A percentile compares a stretch with the other conserved stretches of the same genome.
Evolutionary conservation across 2,888 invertebrate genomes (phyloP).

Genomic region (Napeogenes sylphis): DNA sequence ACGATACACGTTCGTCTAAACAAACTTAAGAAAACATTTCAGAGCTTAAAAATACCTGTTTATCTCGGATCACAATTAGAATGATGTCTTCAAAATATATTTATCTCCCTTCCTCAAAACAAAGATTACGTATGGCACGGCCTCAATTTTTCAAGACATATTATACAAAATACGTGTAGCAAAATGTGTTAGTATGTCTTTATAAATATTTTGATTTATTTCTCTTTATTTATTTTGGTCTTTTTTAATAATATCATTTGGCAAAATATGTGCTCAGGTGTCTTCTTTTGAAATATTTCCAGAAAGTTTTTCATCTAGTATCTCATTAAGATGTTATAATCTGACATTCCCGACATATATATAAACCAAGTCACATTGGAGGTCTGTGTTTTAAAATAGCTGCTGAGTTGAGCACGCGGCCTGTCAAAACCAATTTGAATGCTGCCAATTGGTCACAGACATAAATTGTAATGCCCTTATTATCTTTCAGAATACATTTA

Average conservation of each 20-base stretch:
- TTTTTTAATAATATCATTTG: too few species aligned
- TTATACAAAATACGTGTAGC: too few species aligned
- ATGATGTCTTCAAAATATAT: neutral
- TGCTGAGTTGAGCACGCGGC: conserved; percentile 26
- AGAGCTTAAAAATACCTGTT: conserved; percentile 16
- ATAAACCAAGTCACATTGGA: neutral
- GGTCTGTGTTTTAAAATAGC: conserved; percentile 28
- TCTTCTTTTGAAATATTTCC: too few species aligned
- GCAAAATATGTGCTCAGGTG: too few species aligned
- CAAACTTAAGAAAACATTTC: neutral
- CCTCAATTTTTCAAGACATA: too few species aligned
- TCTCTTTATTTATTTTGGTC: too few species aligned
- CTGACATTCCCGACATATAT: neutral
- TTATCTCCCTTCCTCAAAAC: too few species aligned
- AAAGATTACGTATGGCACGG: too few species aligned
- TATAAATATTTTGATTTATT: too few species aligned
- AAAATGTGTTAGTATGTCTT: too few species aligned
- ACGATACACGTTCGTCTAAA: conserved; percentile 7
- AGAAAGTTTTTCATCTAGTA: too few species aligned
- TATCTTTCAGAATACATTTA: conserved; percentile 30
- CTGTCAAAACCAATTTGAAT: conserved; percentile 48
- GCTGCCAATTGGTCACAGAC: conserved; percentile 42
- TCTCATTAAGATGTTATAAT: neutral
- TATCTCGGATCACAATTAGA: conserved; percentile 14
- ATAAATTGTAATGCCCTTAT: conserved; percentile 41